Evolutionary conservation across 2,888 invertebrate species (phyloP).

Genomic region (Nymphalis polychloros): DNA sequence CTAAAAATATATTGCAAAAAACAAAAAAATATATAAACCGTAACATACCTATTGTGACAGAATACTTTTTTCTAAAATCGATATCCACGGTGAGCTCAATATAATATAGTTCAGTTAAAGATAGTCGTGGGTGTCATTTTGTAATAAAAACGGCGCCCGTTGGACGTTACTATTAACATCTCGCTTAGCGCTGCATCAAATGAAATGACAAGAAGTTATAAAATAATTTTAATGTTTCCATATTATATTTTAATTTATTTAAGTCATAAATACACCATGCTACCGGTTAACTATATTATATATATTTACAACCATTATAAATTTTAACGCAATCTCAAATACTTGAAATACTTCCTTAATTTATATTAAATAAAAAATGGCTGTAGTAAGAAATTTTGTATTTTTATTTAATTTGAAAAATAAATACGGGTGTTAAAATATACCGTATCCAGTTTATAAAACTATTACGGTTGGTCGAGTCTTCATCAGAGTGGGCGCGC

Average conservation of each 20-base stretch:
- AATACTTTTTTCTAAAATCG: conserved; percentile 5
- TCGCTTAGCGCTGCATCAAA: conserved; percentile 59
- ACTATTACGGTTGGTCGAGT: conserved; percentile 31
- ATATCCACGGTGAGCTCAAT: conserved; percentile 58
- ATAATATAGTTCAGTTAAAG: conserved; percentile 44
- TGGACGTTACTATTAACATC: conserved; percentile 61
- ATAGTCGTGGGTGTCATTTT: conserved; percentile 62
- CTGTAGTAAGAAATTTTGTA: too few species aligned
- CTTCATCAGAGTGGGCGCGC: conserved; percentile 59
- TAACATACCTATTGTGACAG: too few species aligned
- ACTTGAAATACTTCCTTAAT: too few species aligned
- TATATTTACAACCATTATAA: too few species aligned
- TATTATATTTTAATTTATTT: too few species aligned
- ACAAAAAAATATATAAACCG: too few species aligned
- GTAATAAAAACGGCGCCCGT: conserved; percentile 71
- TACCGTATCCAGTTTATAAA: conserved; percentile 46
- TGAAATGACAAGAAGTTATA: conserved; percentile 49
- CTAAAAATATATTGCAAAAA: too few species aligned
- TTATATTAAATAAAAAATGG: too few species aligned
- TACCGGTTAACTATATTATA: too few species aligned
- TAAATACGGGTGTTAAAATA: conserved; percentile 10
- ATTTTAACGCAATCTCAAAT: too few species aligned
- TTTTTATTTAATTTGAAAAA: background rate
- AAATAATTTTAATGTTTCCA: conserved; percentile 17
- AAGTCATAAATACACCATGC: too few species aligned